Percentiles rank a stretch among this genome's conserved stretches.
These are phyloP conservation scores for Helostoma temminkii DNA, from an alignment of 2,797 vertebrate genomes.

Conservation along the genomic window DNA sequence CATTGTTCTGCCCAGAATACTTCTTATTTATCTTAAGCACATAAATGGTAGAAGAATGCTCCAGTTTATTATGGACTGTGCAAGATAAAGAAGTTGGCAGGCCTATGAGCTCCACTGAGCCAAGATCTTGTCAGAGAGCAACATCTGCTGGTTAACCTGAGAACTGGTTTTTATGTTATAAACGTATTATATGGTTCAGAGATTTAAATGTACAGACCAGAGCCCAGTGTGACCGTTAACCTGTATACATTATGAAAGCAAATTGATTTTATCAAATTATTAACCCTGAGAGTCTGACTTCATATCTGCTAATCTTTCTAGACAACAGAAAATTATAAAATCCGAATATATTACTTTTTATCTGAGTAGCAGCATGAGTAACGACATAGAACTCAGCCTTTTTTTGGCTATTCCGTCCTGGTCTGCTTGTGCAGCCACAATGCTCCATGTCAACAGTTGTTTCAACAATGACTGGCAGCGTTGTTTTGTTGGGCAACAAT, in stretches of 20 bases:
- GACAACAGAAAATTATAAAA: slow-evolving; percentile 4
- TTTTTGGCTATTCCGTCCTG: slow-evolving; percentile 38
- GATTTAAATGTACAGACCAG: neutral
- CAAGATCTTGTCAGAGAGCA: slow-evolving; percentile 9
- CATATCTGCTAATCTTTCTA: neutral
- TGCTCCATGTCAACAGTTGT: slow-evolving; percentile 62
- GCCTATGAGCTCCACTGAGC: neutral
- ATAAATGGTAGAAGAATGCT: neutral
- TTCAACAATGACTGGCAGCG: slow-evolving; percentile 61
- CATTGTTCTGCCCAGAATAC: no score
- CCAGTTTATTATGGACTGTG: no score
- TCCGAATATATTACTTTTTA: neutral
- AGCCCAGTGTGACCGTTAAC: no score
- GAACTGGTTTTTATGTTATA: neutral
- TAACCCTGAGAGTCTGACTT: neutral
- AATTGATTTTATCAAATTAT: neutral
- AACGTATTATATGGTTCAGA: no score
- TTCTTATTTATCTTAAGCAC: no score
- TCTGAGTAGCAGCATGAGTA: neutral
- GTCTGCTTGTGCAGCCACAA: slow-evolving; percentile 19
- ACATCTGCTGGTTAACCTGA: slow-evolving; percentile 35
- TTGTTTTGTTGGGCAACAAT: slow-evolving; percentile 60
- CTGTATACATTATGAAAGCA: no score
- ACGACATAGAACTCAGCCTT: slow-evolving; percentile 28
- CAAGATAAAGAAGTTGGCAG: neutral